These are phyloP conservation scores for Aelia acuminata DNA, from an alignment of 2,888 invertebrate genomes.

Conservation along the genomic window DNA sequence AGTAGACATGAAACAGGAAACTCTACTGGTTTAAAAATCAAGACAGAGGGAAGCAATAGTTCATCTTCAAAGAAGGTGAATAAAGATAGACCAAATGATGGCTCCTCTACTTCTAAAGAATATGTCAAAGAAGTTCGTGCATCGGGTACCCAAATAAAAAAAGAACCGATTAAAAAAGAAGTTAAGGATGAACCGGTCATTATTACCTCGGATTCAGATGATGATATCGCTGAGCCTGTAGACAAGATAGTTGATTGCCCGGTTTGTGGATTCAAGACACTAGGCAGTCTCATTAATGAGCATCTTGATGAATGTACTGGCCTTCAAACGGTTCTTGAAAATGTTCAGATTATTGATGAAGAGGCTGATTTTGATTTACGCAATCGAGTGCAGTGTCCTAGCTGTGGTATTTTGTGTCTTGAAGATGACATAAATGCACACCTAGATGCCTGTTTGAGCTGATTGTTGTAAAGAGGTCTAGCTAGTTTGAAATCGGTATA, in stretches of 20 bases:
- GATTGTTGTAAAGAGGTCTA: neutral
- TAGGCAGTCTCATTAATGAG: constrained; percentile 65
- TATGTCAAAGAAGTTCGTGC: neutral
- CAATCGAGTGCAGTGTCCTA: constrained; percentile 59
- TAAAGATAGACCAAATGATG: constrained; percentile 60
- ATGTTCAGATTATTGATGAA: constrained; percentile 60
- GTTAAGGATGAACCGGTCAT: neutral
- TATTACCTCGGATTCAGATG: constrained; percentile 23
- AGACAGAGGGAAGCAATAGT: neutral
- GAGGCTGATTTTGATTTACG: neutral
- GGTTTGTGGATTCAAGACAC: constrained; percentile 65
- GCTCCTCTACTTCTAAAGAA: constrained; percentile 68
- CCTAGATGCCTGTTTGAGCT: constrained; percentile 61
- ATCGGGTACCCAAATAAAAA: neutral
- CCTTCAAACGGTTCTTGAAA: constrained; percentile 64
- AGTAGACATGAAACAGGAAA: neutral
- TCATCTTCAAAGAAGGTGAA: neutral
- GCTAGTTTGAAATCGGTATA: neutral
- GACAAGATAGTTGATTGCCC: constrained; percentile 64
- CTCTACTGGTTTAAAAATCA: neutral
- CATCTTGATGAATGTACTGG: constrained; percentile 67
- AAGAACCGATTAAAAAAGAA: neutral
- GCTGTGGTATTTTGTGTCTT: constrained; percentile 56
- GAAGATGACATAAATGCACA: constrained; percentile 60
- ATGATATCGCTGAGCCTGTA: neutral